Percentiles rank a stretch among this genome's conserved stretches.
Conservation (phyloP, 2,797 vertebrate species). For the Macrochelys suwanniensis region DNA sequence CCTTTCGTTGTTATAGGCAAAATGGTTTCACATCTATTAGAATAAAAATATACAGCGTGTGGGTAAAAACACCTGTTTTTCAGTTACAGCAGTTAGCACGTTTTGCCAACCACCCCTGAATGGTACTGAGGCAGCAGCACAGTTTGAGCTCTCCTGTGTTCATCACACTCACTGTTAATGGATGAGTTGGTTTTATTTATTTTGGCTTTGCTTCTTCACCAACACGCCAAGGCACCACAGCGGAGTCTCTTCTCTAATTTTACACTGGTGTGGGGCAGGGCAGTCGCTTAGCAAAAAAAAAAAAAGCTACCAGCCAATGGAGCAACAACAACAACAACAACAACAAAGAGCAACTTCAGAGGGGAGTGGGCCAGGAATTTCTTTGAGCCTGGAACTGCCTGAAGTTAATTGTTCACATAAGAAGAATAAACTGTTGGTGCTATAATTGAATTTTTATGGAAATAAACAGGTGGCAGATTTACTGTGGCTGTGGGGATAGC, state of each 20-base stretch:
- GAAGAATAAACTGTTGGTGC: conserved; percentile 79
- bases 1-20: fast-evolving
- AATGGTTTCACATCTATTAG: not conserved
- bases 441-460: conserved; percentile 88
- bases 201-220: not conserved
- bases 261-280: not conserved
- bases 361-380: not conserved
- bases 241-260: not conserved
- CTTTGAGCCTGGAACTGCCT: conserved; percentile 69
- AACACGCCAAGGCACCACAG: not conserved
- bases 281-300: conserved; percentile 8
- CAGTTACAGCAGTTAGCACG: not conserved
- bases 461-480: conserved; percentile 88
- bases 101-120: not conserved
- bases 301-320: not conserved
- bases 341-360: conserved; percentile 18
- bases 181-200: not conserved
- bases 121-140: not conserved
- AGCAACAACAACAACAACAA: conserved; percentile 30
- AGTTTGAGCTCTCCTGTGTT: not conserved
- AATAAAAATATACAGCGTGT: not conserved
- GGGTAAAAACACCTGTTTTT: not conserved
- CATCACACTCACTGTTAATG: fast-evolving
- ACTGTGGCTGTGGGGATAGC: conserved; percentile 76
- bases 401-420: conserved; percentile 79